These are phyloP conservation scores for Daubentonia madagascariensis DNA, from an alignment of 2,113 vertebrate species.

Conservation along the genomic window DNA sequence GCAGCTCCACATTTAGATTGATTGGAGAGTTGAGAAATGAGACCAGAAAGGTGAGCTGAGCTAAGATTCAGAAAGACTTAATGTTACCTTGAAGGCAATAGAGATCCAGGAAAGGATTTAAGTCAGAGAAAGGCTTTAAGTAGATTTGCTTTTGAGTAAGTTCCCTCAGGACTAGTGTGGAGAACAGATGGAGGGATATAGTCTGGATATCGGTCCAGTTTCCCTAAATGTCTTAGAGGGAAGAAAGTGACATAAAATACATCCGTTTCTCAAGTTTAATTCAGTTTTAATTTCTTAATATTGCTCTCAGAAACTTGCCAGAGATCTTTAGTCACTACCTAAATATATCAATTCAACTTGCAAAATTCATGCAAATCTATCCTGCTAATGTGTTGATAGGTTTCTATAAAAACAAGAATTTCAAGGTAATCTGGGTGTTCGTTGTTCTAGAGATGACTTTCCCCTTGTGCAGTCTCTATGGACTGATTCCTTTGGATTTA, in stretches of 20 bases:
- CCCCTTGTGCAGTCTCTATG: not conserved
- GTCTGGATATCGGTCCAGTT: not conserved
- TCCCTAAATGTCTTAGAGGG: not conserved
- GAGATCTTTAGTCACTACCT: not conserved
- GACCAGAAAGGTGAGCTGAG: not conserved
- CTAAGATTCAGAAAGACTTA: not conserved
- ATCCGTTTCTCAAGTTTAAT: conserved; percentile 1
- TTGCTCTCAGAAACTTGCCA: not conserved
- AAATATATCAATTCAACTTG: not conserved
- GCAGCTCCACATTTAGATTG: not conserved
- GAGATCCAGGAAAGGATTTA: not conserved
- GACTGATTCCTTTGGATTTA: conserved; percentile 5
- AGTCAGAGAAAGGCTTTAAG: not conserved
- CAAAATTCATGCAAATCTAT: not conserved
- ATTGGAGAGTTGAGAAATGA: not conserved
- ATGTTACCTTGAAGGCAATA: not conserved
- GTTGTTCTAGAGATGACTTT: conserved; percentile 11
- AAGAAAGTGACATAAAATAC: not conserved
- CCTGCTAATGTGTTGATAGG: not conserved
- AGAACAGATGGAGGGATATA: not conserved
- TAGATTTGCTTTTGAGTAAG: not conserved
- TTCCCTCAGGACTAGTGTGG: not conserved
- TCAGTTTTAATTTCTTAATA: not conserved
- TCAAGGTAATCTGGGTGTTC: not conserved
- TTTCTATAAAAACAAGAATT: conserved; percentile 40